phyloP scores from a whole-genome alignment of 2,113 vertebrate species.

The Salminus brasiliensis region DNA sequence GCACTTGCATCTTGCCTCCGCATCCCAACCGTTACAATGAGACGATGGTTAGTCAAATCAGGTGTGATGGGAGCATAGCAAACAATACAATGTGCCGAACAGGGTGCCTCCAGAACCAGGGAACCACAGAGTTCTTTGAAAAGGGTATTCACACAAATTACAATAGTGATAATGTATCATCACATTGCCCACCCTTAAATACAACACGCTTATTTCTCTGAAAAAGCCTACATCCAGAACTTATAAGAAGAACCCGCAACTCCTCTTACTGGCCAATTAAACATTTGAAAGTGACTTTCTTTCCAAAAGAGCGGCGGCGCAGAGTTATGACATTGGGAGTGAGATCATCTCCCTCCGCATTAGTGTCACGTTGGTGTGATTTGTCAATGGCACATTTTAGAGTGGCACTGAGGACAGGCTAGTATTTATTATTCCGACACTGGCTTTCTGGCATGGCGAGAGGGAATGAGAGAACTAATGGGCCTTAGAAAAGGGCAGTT shows the following conservation, averaged over 20 bases:
- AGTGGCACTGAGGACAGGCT: conserved; percentile 52
- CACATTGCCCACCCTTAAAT: background rate
- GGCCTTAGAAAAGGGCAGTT: conserved; percentile 62
- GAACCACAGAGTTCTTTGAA: too few relatives aligned
- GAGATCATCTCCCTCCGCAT: conserved; percentile 40
- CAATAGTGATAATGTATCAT: background rate
- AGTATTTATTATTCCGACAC: conserved; percentile 61
- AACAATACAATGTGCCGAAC: too few relatives aligned
- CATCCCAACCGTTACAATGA: too few relatives aligned
- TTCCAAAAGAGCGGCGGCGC: background rate
- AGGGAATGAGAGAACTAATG: conserved; percentile 65
- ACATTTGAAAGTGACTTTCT: conserved; percentile 46
- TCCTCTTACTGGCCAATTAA: conserved; percentile 27
- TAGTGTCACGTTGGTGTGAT: conserved; percentile 22
- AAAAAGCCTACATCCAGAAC: background rate
- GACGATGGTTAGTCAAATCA: too few relatives aligned
- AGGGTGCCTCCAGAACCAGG: too few relatives aligned
- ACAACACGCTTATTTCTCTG: background rate
- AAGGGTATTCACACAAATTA: background rate
- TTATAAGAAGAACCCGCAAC: background rate
- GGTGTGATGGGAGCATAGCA: too few relatives aligned
- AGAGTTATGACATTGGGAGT: conserved; percentile 25
- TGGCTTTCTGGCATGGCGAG: conserved; percentile 59
- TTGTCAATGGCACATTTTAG: conserved; percentile 45
- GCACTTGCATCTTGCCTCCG: too few relatives aligned